A percentile compares a stretch with the other conserved stretches of the same genome.
Evolutionary conservation across 2,888 invertebrate genomes (phyloP).

Genomic region (Lamellibrachia satsuma): DNA sequence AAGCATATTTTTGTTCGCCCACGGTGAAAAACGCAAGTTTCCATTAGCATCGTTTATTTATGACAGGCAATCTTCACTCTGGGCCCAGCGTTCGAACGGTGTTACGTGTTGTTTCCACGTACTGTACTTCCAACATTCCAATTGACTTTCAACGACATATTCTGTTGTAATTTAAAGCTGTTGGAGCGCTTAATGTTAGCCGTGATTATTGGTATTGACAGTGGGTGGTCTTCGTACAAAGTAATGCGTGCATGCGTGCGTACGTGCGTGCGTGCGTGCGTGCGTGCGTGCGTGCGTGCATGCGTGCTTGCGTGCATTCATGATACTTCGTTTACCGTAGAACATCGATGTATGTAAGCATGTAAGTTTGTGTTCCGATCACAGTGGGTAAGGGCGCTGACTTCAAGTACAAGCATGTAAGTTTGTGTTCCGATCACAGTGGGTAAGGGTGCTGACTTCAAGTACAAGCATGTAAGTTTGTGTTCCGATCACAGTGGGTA

Average conservation of each 20-base stretch:
- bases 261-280: neutral
- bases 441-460: too few species aligned
- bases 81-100: neutral
- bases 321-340: neutral
- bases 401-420: too few species aligned
- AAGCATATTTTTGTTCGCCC: neutral
- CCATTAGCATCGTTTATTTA: slow-evolving; percentile 5
- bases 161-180: neutral
- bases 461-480: too few species aligned
- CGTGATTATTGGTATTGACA: neutral
- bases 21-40: neutral
- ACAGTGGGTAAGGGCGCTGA: too few species aligned
- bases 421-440: too few species aligned
- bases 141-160: neutral
- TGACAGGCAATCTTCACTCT: neutral
- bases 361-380: too few species aligned
- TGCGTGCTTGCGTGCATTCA: neutral
- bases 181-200: neutral
- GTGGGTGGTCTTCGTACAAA: neutral
- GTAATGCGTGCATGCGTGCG: neutral
- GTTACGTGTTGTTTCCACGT: neutral
- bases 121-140: neutral
- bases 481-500: too few species aligned
- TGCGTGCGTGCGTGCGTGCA: neutral
- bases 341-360: too few species aligned